These are phyloP conservation scores for Cirrhinus mrigala DNA, from an alignment of 2,797 vertebrate species.

Conservation along the genomic window DNA sequence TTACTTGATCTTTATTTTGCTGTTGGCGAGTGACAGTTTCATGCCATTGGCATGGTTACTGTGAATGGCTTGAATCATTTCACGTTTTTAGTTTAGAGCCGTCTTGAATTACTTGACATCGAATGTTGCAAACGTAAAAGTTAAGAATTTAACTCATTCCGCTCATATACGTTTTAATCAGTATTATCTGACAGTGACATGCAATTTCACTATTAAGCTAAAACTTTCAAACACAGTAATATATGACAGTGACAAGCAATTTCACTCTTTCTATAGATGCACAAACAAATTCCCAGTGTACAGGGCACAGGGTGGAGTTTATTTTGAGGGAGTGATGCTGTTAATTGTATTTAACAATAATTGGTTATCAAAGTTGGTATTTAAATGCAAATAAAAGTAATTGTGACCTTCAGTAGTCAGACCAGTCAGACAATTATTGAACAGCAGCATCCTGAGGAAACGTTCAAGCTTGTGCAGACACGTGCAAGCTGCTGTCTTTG, in stretches of 20 bases:
- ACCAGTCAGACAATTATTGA: background rate
- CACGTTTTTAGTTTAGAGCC: conserved; percentile 7
- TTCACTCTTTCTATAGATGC: background rate
- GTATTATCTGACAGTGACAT: background rate
- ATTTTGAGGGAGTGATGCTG: conserved; percentile 59
- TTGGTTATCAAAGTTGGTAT: conserved; percentile 7
- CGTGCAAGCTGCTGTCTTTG: conserved; percentile 21
- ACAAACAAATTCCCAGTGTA: conserved; percentile 10
- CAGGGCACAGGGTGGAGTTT: conserved; percentile 55
- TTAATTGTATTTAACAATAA: conserved; percentile 48
- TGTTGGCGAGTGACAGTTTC: conserved; percentile 19
- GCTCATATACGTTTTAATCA: background rate
- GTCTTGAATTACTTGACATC: conserved; percentile 14
- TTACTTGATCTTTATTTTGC: conserved; percentile 32
- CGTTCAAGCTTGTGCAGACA: conserved; percentile 35
- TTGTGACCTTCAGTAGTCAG: background rate
- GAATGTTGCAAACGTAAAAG: background rate
- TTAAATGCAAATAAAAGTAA: conserved; percentile 9
- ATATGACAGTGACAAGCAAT: background rate
- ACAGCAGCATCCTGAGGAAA: conserved; percentile 15
- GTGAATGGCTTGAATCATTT: conserved; percentile 23
- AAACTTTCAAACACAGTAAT: background rate
- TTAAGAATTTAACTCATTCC: background rate
- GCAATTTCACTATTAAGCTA: background rate
- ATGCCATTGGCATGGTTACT: conserved; percentile 13